Percentiles rank a stretch among this genome's conserved stretches.
Conservation (phyloP, 1,140 invertebrate genomes). For the Drosophila tropicalis region DNA sequence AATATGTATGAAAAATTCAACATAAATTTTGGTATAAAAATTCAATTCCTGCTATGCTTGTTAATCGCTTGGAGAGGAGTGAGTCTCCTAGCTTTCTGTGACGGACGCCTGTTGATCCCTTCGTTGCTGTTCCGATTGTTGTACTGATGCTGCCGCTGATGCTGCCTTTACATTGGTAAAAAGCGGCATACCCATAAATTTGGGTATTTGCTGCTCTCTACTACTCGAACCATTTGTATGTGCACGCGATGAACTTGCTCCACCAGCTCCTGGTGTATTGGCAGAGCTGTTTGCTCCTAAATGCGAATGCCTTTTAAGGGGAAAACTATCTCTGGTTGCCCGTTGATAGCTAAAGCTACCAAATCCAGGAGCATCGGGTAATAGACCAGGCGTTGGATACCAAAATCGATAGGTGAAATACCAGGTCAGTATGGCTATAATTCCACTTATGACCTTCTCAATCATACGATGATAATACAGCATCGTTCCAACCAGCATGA, state of each 20-base stretch:
- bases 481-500: slow-evolving; percentile 96
- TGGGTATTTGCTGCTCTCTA: slow-evolving; percentile 81
- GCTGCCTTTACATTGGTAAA: slow-evolving; percentile 82
- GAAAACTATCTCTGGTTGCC: slow-evolving; percentile 47
- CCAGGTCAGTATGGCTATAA: slow-evolving; percentile 94
- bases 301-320: slow-evolving; percentile 67
- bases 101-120: slow-evolving; percentile 38
- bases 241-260: slow-evolving; percentile 18
- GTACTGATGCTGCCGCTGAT: slow-evolving; percentile 45
- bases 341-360: slow-evolving; percentile 91
- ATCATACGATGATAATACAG: slow-evolving; percentile 97
- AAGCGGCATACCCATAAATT: slow-evolving; percentile 92
- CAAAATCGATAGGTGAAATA: slow-evolving; percentile 94
- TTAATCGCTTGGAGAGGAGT: not conserved
- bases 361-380: slow-evolving; percentile 89
- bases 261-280: slow-evolving; percentile 16
- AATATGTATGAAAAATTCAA: slow-evolving; percentile 30
- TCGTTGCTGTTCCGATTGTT: slow-evolving; percentile 44
- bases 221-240: slow-evolving; percentile 45
- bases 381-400: slow-evolving; percentile 86
- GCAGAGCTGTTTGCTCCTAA: slow-evolving; percentile 37
- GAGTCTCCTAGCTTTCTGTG: slow-evolving; percentile 30
- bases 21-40: slow-evolving; percentile 53
- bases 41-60: slow-evolving; percentile 66
- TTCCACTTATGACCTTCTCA: slow-evolving; percentile 95